phyloP scores from a whole-genome alignment of 2,797 vertebrate species.

The Garrulus glandarius region DNA sequence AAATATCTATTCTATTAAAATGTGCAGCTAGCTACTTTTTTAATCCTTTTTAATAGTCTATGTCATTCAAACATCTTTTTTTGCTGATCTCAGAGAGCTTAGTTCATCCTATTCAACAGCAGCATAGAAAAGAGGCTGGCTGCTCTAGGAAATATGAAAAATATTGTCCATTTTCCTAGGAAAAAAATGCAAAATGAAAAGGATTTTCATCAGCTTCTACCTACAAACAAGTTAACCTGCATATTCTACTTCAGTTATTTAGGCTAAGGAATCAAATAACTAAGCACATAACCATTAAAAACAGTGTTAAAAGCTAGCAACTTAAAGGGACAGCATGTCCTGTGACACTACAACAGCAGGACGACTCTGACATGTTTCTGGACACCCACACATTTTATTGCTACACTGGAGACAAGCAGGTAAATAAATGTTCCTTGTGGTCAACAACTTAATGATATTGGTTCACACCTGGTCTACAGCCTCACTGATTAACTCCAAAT shows the following conservation, averaged over 20 bases:
- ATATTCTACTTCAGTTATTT: background rate
- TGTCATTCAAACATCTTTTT: background rate
- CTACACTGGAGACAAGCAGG: background rate
- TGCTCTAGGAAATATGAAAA: background rate
- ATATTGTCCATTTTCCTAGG: background rate
- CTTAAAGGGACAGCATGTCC: background rate
- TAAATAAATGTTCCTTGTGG: background rate
- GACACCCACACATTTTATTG: background rate
- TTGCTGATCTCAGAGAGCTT: background rate
- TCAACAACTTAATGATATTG: background rate
- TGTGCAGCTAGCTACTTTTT: background rate
- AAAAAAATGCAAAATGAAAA: background rate
- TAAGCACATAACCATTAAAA: background rate
- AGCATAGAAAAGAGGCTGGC: background rate
- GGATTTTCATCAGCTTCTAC: background rate
- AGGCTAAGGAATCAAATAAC: background rate
- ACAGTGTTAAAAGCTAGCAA: background rate
- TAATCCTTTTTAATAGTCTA: background rate
- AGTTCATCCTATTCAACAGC: background rate
- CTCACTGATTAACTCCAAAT: background rate
- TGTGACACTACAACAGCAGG: background rate
- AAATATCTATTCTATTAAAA: background rate
- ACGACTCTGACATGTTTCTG: fast-evolving
- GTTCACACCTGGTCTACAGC: background rate
- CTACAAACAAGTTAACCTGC: background rate